These are phyloP conservation scores for Ahaetulla prasina DNA, from an alignment of 2,113 vertebrate genomes.

Conservation along the genomic window DNA sequence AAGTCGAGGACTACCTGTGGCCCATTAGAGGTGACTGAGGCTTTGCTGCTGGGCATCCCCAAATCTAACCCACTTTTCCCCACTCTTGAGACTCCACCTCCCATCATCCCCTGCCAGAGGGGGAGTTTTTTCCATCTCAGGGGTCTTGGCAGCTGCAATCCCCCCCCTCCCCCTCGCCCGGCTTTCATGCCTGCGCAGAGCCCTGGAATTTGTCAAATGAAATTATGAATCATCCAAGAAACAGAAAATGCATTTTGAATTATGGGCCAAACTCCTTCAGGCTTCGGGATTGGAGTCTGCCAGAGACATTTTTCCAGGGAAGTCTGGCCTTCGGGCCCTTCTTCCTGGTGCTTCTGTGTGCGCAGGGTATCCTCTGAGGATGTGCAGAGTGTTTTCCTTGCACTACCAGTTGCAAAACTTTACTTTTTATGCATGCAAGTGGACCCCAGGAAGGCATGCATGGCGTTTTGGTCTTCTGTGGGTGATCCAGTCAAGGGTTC, in stretches of 20 bases:
- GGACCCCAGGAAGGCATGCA: not conserved
- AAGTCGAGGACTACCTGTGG: not conserved
- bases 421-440: not conserved
- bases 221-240: not conserved
- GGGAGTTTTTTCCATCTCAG: not conserved
- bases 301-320: not conserved
- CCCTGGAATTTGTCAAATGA: not conserved
- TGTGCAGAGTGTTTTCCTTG: not conserved
- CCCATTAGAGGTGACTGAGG: not conserved
- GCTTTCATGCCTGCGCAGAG: not conserved
- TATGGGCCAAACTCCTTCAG: too few species aligned
- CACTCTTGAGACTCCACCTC: not conserved
- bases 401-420: not conserved
- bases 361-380: not conserved
- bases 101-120: not conserved
- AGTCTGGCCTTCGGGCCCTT: not conserved
- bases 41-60: not conserved
- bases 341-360: not conserved
- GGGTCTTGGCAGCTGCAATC: not conserved
- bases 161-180: fast-evolving
- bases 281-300: not conserved
- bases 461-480: not conserved
- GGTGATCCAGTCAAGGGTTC: not conserved
- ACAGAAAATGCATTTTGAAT: not conserved
- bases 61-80: not conserved